Evolutionary conservation across 2,113 vertebrate species (phyloP).

Genomic region (Pavo muticus): DNA sequence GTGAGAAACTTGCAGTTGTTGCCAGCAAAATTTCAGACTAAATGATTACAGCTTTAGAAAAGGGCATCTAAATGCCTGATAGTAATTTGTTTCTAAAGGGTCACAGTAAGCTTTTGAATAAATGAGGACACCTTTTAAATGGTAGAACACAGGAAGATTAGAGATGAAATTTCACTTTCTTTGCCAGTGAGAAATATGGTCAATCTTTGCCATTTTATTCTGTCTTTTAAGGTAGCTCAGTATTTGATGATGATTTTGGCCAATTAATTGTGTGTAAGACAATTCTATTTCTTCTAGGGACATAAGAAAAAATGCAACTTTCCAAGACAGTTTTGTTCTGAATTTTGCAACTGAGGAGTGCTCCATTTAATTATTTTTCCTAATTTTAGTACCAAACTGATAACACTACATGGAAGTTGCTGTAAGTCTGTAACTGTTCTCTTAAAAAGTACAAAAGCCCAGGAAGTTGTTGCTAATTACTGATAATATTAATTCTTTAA

Average conservation of each 20-base stretch:
- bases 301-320: not conserved
- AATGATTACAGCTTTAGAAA: slow-evolving; percentile 56
- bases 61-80: not conserved
- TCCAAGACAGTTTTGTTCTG: not conserved
- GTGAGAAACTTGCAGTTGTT: slow-evolving; percentile 51
- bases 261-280: not conserved
- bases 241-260: not conserved
- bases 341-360: not conserved
- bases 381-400: not conserved
- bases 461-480: not conserved
- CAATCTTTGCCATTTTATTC: not conserved
- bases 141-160: not conserved
- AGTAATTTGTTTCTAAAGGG: slow-evolving; percentile 1
- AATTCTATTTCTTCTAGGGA: not conserved
- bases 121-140: slow-evolving; percentile 11
- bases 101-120: slow-evolving; percentile 11
- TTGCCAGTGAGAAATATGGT: not conserved
- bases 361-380: not conserved
- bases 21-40: slow-evolving; percentile 55
- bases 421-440: not conserved
- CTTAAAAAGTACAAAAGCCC: not conserved
- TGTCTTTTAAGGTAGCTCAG: not conserved
- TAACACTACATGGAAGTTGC: not conserved
- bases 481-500: not conserved
- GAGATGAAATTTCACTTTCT: not conserved